Base-by-base conservation (phyloP, 2,113 vertebrate genomes). In the Dicrurus megarhynchus region DNA sequence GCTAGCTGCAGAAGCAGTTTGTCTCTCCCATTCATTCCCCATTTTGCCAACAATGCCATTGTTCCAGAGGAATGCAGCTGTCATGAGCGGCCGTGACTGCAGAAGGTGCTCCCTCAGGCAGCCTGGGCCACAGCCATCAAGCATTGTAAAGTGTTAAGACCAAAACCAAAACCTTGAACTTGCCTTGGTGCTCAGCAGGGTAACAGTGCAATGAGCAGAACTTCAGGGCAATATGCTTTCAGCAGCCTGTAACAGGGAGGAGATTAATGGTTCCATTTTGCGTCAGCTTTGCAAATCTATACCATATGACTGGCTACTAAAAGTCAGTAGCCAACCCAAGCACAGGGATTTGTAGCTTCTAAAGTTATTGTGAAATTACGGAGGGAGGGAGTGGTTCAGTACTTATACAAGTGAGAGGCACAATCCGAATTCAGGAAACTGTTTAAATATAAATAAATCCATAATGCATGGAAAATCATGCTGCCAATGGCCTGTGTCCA, bases 241-340 rank as follows among this genome's bases (percentile, higher is more conserved):
- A 97, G 93, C 96, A 96, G 95, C 80, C 88, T 53, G 69, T 84
- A 56, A 81, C 79, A 78, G 7, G 33, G 61, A 87, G 76, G 83
- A 96, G 95, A 96, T 96, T 28, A 81, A 97, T 96, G 85, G 88
- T 92, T 81, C 64, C 73, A 84, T 93, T 96, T 95, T 97, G 96
- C 95, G 94, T 96, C 96, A 97, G 96, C 91, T 93, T 90, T 39
- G 87, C 78, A 97, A 96, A 96, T 97, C 95, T 61, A 95, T 94
- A 96, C 89, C 95, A 95, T 96, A 96, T 97, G 96, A 95, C 89
- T 39, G 91, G 89, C 94, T 96, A 95, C 94, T 84, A 94, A 89
- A 90, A 93, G 80, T 56, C 93, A 82, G 89, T 84, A 93, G 91
- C 89, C 95, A 95, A 75, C 71, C 42, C 44, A 1, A 87, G 71